phyloP scores from a whole-genome alignment of 1,140 invertebrate genomes.

The Paracyclopina nana region DNA sequence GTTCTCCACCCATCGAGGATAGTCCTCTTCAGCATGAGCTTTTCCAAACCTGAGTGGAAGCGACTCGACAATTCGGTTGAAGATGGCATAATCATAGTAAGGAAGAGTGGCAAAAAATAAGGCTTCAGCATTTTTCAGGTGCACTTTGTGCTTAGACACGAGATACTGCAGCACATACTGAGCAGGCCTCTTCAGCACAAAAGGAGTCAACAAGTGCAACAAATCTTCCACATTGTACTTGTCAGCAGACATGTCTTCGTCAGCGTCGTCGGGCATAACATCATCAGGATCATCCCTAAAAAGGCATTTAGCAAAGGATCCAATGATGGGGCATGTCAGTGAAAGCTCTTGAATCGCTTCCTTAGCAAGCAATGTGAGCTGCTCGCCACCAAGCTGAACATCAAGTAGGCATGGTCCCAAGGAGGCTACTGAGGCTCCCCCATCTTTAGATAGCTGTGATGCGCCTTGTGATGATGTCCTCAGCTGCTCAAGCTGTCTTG shows the following conservation, averaged over 20 bases:
- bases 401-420: no score
- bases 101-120: not conserved
- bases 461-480: not conserved
- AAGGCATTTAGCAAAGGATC: not conserved
- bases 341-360: not conserved
- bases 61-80: not conserved
- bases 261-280: not conserved
- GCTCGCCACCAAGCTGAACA: no score
- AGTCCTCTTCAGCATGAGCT: no score
- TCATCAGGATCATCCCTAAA: not conserved
- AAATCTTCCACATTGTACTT: not conserved
- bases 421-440: not conserved
- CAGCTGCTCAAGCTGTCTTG: not conserved
- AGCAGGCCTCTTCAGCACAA: not conserved
- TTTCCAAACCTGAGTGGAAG: no score
- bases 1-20: not conserved
- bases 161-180: not conserved
- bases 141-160: not conserved
- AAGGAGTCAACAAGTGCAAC: not conserved
- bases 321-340: not conserved
- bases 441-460: not conserved
- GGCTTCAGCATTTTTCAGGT: not conserved
- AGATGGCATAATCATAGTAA: not conserved
- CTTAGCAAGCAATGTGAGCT: not conserved
- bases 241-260: not conserved